These are phyloP conservation scores for Cryptosula pallasiana DNA, from an alignment of 2,888 invertebrate genomes.

Conservation along the genomic window DNA sequence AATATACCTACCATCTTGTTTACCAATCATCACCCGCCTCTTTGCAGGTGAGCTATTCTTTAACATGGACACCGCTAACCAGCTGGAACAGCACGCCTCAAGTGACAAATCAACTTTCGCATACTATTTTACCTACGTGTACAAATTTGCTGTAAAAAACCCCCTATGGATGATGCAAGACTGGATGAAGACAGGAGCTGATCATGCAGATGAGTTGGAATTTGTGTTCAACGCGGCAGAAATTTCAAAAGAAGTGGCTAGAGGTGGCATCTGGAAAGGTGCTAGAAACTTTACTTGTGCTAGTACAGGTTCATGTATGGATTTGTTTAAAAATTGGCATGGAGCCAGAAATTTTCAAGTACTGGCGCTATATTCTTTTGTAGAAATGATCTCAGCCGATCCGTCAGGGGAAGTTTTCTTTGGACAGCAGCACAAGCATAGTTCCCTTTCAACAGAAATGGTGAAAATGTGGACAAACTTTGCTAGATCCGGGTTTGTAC, in stretches of 20 bases:
- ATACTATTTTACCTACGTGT: slow-evolving; percentile 5
- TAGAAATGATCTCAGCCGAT: neutral
- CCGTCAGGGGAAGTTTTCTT: neutral
- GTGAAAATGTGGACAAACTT: neutral
- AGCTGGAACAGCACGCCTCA: neutral
- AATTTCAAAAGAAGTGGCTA: neutral
- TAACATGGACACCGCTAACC: neutral
- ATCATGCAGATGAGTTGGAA: slow-evolving; percentile 4
- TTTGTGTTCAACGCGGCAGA: neutral
- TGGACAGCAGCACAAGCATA: neutral
- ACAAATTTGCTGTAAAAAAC: neutral
- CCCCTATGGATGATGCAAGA: neutral
- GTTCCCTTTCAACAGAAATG: neutral
- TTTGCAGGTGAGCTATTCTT: neutral
- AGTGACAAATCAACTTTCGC: slow-evolving; percentile 1
- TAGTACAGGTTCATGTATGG: too few relatives aligned
- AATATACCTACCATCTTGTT: too few relatives aligned
- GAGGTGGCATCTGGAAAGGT: neutral
- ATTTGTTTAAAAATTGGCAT: too few relatives aligned
- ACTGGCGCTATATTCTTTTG: too few relatives aligned
- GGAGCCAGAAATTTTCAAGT: too few relatives aligned
- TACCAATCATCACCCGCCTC: too few relatives aligned
- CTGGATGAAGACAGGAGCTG: neutral
- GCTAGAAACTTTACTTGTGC: too few relatives aligned
- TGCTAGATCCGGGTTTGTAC: neutral